Percentiles rank a stretch among this genome's conserved stretches.
phyloP scores from a whole-genome alignment of 2,888 invertebrate genomes.

The Nomada fabriciana region DNA sequence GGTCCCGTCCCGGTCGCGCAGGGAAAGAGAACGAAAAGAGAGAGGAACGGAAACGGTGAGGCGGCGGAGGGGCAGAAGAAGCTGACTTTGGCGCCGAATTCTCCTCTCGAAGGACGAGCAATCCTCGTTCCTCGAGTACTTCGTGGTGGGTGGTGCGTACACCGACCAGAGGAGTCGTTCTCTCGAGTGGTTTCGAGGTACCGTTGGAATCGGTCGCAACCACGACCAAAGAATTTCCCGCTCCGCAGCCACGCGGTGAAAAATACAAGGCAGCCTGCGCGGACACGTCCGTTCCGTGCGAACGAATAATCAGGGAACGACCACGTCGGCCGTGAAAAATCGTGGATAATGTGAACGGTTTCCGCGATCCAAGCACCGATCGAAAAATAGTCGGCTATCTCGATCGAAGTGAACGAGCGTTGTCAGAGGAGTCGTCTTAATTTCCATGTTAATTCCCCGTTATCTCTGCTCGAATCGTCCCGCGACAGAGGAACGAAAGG shows the following conservation, averaged over 20 bases:
- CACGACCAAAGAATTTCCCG: constrained; percentile 58
- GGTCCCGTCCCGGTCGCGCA: neutral
- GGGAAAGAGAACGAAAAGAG: neutral
- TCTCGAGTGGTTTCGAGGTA: constrained; percentile 63
- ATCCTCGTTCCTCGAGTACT: constrained; percentile 60
- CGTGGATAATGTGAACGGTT: neutral
- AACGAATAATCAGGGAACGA: neutral
- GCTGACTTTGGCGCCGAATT: constrained; percentile 58
- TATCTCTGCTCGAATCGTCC: constrained; percentile 32
- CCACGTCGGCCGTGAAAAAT: neutral
- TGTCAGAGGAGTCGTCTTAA: constrained; percentile 2
- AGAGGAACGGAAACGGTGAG: neutral
- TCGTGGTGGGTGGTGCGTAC: constrained; percentile 67
- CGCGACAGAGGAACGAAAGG: neutral
- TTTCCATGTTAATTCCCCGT: constrained; percentile 38
- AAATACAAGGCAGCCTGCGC: constrained; percentile 26
- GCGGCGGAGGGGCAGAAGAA: neutral
- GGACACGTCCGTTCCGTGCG: no score
- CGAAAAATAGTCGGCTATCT: neutral
- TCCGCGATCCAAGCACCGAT: neutral
- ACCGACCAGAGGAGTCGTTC: constrained; percentile 43
- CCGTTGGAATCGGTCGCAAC: constrained; percentile 61
- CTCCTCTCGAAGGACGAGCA: constrained; percentile 60
- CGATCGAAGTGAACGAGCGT: neutral
- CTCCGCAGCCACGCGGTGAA: constrained; percentile 27